Percentiles rank a stretch among this genome's conserved stretches.
Evolutionary conservation across 2,113 vertebrate species (phyloP).

Genomic region (Neolamprologus variostigma): DNA sequence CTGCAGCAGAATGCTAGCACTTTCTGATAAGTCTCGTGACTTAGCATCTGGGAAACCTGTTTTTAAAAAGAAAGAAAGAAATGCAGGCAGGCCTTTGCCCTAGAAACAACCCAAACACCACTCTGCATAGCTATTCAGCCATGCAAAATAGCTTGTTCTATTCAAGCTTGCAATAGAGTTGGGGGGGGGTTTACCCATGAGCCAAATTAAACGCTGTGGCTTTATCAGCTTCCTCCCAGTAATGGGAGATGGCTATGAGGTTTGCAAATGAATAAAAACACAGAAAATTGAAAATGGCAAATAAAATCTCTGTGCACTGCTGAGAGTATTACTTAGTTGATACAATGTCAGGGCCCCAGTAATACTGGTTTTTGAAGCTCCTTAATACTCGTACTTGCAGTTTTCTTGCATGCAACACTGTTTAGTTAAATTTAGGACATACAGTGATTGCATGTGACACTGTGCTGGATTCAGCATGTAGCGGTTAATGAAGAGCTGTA

Average conservation of each 20-base stretch:
- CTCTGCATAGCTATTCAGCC: neutral
- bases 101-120: neutral
- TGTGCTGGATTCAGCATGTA: neutral
- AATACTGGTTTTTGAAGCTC: neutral
- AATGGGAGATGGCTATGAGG: neutral
- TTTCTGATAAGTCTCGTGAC: neutral
- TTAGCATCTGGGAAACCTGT: neutral
- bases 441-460: neutral
- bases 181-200: rapidly evolving
- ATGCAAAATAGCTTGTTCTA: neutral
- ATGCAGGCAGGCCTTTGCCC: neutral
- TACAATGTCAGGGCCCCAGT: neutral
- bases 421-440: neutral
- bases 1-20: neutral
- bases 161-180: neutral
- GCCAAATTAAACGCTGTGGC: neutral
- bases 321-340: neutral
- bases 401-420: neutral
- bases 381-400: neutral
- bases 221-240: neutral
- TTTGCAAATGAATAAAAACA: neutral
- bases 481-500: neutral
- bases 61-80: neutral
- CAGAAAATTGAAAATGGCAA: neutral
- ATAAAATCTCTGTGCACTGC: neutral